Percentiles rank a stretch among this genome's conserved stretches.
phyloP scores from a whole-genome alignment of 92 coral and sea anemone species.

The Parazoanthus atlanticus region DNA sequence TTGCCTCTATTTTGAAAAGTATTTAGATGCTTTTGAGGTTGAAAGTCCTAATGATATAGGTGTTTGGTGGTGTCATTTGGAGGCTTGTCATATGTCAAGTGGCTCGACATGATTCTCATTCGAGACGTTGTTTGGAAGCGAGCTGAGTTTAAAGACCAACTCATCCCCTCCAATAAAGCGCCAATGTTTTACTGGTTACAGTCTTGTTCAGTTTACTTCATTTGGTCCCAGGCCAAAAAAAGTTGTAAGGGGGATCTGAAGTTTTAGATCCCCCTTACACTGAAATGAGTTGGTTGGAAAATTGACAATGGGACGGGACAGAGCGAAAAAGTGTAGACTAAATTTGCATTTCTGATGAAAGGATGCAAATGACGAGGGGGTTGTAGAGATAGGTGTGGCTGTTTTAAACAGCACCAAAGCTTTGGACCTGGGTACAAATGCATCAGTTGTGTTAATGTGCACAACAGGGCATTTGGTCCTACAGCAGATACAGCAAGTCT shows the following conservation, averaged over 20 bases:
- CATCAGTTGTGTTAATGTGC: too few relatives aligned
- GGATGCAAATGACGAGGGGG: too few relatives aligned
- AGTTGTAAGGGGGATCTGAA: too few relatives aligned
- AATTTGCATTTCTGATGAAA: not conserved
- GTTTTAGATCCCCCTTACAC: not conserved
- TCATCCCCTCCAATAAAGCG: not conserved
- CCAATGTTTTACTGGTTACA: not conserved
- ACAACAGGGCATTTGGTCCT: too few relatives aligned
- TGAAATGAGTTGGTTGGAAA: not conserved
- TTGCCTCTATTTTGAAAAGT: not conserved
- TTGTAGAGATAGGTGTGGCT: too few relatives aligned
- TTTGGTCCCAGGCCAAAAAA: constrained; percentile 14
- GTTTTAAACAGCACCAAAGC: too few relatives aligned
- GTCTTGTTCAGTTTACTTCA: not conserved
- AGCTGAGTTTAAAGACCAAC: constrained; percentile 10
- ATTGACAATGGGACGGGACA: not conserved
- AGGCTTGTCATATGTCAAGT: not conserved
- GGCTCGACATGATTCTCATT: not conserved
- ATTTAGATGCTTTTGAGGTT: constrained; percentile 9
- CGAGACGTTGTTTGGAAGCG: not conserved
- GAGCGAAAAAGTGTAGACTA: not conserved
- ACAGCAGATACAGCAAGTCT: too few relatives aligned
- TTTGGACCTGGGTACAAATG: too few relatives aligned
- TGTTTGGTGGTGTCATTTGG: not conserved
- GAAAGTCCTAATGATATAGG: not conserved